Evolutionary conservation across 1,140 invertebrate species (phyloP).

Genomic region (Paramacrobiotus metropolitanus): DNA sequence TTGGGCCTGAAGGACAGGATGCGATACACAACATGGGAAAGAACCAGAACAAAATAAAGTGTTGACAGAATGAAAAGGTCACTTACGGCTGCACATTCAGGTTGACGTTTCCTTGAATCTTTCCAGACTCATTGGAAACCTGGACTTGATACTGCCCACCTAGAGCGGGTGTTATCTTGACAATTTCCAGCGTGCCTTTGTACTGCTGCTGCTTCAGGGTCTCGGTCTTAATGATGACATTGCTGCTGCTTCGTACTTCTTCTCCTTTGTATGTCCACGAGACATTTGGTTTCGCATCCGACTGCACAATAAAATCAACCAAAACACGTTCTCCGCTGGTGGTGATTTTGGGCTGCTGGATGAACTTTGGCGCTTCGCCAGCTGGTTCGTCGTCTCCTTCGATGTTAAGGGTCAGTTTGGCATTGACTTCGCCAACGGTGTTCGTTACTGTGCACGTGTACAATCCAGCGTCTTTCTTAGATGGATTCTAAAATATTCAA

Average conservation of each 20-base stretch:
- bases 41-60: neutral
- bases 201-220: neutral
- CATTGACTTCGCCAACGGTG: conserved; percentile 75
- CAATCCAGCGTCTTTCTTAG: conserved; percentile 74
- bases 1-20: neutral
- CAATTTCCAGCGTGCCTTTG: neutral
- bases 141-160: neutral
- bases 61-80: neutral
- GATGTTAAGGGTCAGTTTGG: conserved; percentile 86
- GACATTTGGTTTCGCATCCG: neutral
- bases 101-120: conserved; percentile 2
- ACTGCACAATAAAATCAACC: neutral
- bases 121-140: neutral
- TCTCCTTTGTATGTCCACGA: neutral
- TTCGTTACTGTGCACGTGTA: conserved; percentile 98
- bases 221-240: neutral
- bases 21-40: neutral
- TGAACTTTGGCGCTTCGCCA: conserved; percentile 12
- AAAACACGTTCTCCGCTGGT: conserved; percentile 15
- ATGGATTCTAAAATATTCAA: conserved; percentile 55
- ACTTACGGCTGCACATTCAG: neutral
- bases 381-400: conserved; percentile 43
- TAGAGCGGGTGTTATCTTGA: neutral
- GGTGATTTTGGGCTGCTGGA: conserved; percentile 17
- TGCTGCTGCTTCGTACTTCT: neutral